Base-by-base conservation (phyloP, 2,113 vertebrate species). In the Emydura subglobosa region DNA sequence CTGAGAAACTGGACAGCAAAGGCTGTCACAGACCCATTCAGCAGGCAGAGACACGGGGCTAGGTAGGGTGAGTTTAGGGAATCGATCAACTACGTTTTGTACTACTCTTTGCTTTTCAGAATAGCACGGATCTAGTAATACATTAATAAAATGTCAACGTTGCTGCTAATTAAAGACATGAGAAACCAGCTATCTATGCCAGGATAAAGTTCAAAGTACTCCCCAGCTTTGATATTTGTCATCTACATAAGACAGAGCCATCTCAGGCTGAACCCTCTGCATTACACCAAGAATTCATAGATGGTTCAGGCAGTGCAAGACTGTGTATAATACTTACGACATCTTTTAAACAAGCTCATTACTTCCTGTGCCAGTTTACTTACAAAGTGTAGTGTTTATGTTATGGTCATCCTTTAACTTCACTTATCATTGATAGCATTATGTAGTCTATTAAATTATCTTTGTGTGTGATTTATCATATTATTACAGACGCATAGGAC, bases 331-430 rank as follows among this genome's bases (percentile, higher is more conserved):
- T 86, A 31, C 13, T n/a, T 89, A 76, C 72, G 87, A 13, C 74
- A 50, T 47, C 54, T 16, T 80, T 11, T 88, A 80, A 61, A 44
- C 19, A 76, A 44, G 11, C 42, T 17, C 19, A 72, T 19, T 72
- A 72, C 19, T 44, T 89, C 21, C 25, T 59, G 79, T 94, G 49
- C 90, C 83, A 88, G 34, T 42, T 84, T 89, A n/a, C 34, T 55
- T 84, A 44, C 27, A 47, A 19, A 4, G 53, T 50, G 61, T 50
- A 55, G 24, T 92, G n/a, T 24, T 54, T 85, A 89, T 76, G 72
- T 0, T 90, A 42, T 42, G 74, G 14, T 85, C 68, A n/a, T 16
- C 61, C 91, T 89, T 72, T 24, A 59, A 84, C 79, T 72, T 24
- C 42, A 87, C 24, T 84, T 85, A 55, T 29, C 39, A 50, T 16